phyloP scores from a whole-genome alignment of 2,888 invertebrate genomes.

The Apotomis betuletana region DNA sequence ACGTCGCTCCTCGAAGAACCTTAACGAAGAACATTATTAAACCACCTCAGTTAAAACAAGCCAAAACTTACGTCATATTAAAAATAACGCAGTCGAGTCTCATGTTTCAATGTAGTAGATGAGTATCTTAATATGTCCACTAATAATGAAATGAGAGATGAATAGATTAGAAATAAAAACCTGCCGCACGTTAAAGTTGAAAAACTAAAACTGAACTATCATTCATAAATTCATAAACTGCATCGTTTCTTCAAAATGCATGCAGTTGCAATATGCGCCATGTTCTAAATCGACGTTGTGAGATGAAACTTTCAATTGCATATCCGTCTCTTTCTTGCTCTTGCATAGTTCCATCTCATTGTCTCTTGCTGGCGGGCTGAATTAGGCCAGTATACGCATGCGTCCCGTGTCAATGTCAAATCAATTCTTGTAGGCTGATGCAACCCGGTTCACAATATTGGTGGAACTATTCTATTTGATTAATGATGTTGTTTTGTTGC shows the following conservation, averaged over 20 bases:
- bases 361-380: slow-evolving; percentile 61
- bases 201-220: not conserved
- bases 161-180: not conserved
- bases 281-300: slow-evolving; percentile 66
- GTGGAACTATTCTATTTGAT: slow-evolving; percentile 32
- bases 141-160: not conserved
- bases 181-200: not conserved
- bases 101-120: slow-evolving; percentile 1
- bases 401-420: slow-evolving; percentile 81
- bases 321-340: slow-evolving; percentile 57
- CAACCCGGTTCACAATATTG: slow-evolving; percentile 62
- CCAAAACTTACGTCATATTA: slow-evolving; percentile 3
- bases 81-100: slow-evolving; percentile 1
- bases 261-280: slow-evolving; percentile 78
- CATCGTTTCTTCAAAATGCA: slow-evolving; percentile 59
- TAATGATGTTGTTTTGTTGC: slow-evolving; percentile 38
- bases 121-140: not conserved
- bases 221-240: slow-evolving; percentile 50
- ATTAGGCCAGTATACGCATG: slow-evolving; percentile 80
- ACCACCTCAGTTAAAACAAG: slow-evolving; percentile 9
- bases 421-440: slow-evolving; percentile 81
- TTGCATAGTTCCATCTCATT: slow-evolving; percentile 49
- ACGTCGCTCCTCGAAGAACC: not conserved
- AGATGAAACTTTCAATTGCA: slow-evolving; percentile 55
- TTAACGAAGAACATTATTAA: slow-evolving; percentile 3